These are phyloP conservation scores for Melolontha melolontha DNA, from an alignment of 2,888 invertebrate species.

Conservation along the genomic window DNA sequence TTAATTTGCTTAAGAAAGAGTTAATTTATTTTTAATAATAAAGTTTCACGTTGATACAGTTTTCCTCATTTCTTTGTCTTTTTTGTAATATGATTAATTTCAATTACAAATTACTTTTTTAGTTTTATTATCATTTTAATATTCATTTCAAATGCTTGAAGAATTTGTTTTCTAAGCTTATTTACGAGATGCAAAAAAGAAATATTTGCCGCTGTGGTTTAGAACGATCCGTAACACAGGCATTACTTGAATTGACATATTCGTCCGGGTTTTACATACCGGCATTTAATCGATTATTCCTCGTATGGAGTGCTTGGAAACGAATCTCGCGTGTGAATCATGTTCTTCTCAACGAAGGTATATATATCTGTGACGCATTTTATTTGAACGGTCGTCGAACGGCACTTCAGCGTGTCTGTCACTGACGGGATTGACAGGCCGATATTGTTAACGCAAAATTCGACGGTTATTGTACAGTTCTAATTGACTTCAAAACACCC, in stretches of 20 bases:
- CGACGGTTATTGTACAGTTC: constrained; percentile 29
- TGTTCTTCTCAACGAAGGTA: background rate
- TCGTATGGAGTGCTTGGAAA: background rate
- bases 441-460: constrained; percentile 33
- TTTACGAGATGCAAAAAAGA: too few relatives aligned
- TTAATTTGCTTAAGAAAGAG: too few relatives aligned
- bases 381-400: constrained; percentile 28
- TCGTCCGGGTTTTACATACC: constrained; percentile 13
- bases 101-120: too few relatives aligned
- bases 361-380: constrained; percentile 20
- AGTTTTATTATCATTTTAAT: too few relatives aligned
- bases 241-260: constrained; percentile 7
- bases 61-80: too few relatives aligned
- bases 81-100: too few relatives aligned
- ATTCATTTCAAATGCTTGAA: too few relatives aligned
- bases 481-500: constrained; percentile 25
- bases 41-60: too few relatives aligned
- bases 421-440: constrained; percentile 29
- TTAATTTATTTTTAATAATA: too few relatives aligned
- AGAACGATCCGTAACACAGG: background rate
- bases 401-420: constrained; percentile 29
- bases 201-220: too few relatives aligned
- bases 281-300: constrained; percentile 33
- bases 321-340: background rate
- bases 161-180: too few relatives aligned